Evolutionary conservation across 2,797 vertebrate species (phyloP).

Genomic region (Lemur catta): DNA sequence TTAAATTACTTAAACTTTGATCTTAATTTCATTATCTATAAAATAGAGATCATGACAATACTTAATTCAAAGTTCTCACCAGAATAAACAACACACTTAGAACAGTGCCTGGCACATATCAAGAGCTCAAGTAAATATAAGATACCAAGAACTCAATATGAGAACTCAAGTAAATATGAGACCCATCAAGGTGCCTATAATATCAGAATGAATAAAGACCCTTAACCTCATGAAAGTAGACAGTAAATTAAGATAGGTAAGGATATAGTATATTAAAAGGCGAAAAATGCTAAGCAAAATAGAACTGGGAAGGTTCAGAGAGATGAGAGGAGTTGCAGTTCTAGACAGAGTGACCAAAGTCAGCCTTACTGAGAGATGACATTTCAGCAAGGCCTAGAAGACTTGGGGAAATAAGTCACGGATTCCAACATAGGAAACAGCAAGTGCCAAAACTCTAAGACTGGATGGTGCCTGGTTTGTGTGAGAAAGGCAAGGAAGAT

Average conservation of each 20-base stretch:
- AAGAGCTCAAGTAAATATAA: background rate
- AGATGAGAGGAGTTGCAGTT: background rate
- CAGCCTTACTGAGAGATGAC: background rate
- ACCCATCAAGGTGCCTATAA: background rate
- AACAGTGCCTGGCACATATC: background rate
- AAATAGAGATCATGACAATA: background rate
- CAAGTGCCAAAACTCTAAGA: background rate
- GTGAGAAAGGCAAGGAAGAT: background rate
- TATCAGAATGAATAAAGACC: background rate
- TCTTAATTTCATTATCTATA: background rate
- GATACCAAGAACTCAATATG: background rate
- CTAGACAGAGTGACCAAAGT: background rate
- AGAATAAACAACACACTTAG: background rate
- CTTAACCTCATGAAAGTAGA: background rate
- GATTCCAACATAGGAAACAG: background rate
- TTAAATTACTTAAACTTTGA: background rate
- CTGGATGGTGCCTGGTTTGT: background rate
- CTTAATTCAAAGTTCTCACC: background rate
- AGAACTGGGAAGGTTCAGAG: background rate
- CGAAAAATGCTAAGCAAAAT: background rate
- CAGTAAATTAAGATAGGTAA: background rate
- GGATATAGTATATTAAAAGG: background rate
- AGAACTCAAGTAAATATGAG: background rate
- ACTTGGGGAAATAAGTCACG: background rate
- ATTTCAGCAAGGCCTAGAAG: background rate